Evolutionary conservation across 2,797 vertebrate species (phyloP), one percentile per base, ranked within the genome.

Genomic region (Acipenser ruthenus): DNA sequence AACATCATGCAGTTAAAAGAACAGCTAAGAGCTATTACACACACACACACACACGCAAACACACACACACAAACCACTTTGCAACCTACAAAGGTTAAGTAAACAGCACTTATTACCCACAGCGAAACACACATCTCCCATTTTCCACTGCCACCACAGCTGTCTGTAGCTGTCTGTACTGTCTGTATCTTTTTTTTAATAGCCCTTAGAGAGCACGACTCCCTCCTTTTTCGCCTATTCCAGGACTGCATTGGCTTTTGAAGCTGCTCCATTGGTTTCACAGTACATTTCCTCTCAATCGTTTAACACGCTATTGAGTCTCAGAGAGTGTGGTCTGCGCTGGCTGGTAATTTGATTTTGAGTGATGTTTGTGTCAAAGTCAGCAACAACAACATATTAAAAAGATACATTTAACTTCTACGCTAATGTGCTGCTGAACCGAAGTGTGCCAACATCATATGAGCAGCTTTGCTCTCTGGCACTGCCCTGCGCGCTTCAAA

Each of bases 281-380:
- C 83, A 85, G 86, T 86, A 86, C 86, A 86, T 91, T 89, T 91
- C 79, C 82, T 80, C 60, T 77, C 80, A 82, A 85, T 88, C 85
- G 82, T 87, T 92, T 90, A 90, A 88, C 85, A 89, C 80, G 37
- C 84, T 85, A 86, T 85, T 92, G 87, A 83, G 80, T 83, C 72
- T 82, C 76, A 70, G 76, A 87, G 78, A 84, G 75, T 83, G 87
- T 86, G 83, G 83, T 88, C 80, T 67, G 79, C 78, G 79, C 82
- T 7, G 79, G 84, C 84, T 82, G 85, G 83, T 90, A 84, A 92
- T 91, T 91, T 90, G 88, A 88, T 91, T 91, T 88, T 87, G 87
- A 92, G 81, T 82, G 85, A 93, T 91, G 90, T 84, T 86, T 86
- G 79, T 89, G 87, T 91, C 82, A 87, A 79, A 87, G 84, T 85